phyloP scores from a whole-genome alignment of 2,797 vertebrate species.

The Hydrophis major region DNA sequence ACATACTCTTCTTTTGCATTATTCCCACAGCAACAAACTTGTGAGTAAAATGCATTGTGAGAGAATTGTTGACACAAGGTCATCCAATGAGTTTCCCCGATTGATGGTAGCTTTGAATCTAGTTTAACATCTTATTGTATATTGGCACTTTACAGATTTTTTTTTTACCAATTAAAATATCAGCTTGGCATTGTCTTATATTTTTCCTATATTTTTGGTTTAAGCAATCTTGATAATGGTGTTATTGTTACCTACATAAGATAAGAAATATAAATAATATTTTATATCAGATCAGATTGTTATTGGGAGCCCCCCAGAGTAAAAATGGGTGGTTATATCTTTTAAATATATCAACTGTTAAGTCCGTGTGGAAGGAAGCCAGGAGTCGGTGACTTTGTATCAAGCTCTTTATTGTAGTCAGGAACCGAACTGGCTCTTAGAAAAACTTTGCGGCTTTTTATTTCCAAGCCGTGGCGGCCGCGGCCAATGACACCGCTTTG shows the following conservation, averaged over 20 bases:
- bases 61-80: not conserved
- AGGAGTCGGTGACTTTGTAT: too few relatives aligned
- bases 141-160: not conserved
- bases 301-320: not conserved
- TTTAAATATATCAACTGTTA: not conserved
- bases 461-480: too few relatives aligned
- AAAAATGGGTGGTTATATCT: not conserved
- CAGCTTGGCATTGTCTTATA: not conserved
- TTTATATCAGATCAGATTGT: not conserved
- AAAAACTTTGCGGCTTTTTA: too few relatives aligned
- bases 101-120: not conserved
- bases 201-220: constrained; percentile 44
- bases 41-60: not conserved
- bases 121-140: not conserved
- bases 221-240: constrained; percentile 38
- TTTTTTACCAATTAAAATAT: constrained; percentile 4
- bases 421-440: too few relatives aligned
- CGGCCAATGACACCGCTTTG: too few relatives aligned
- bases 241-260: constrained; percentile 46
- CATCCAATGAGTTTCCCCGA: not conserved
- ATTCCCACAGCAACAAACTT: not conserved
- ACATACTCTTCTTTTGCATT: not conserved
- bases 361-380: too few relatives aligned
- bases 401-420: too few relatives aligned
- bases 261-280: constrained; percentile 41